Percentiles rank a stretch among this genome's conserved stretches.
Evolutionary conservation across 2,113 vertebrate species (phyloP).

Genomic region (Murina feae): DNA sequence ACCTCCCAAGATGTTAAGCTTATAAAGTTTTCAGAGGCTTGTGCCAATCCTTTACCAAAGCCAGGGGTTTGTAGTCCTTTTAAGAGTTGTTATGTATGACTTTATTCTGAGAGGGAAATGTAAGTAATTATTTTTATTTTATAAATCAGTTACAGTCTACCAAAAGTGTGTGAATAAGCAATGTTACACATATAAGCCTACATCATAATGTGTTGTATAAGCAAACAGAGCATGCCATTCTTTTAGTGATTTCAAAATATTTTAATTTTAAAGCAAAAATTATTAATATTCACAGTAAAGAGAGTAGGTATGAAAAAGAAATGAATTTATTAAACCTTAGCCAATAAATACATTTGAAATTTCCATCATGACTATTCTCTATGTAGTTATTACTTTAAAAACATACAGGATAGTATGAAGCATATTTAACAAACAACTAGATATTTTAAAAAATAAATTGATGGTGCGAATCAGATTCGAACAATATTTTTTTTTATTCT

Average conservation of each 20-base stretch:
- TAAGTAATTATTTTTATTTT: constrained; percentile 38
- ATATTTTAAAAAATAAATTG: not conserved
- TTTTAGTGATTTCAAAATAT: not conserved
- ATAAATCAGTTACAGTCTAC: not conserved
- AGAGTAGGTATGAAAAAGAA: not conserved
- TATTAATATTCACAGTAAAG: not conserved
- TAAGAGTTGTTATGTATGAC: not conserved
- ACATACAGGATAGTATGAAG: not conserved
- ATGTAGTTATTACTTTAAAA: not conserved
- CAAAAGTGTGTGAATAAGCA: not conserved
- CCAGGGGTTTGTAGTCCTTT: not conserved
- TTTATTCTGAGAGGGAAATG: not conserved
- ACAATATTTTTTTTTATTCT: not conserved
- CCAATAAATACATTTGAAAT: not conserved
- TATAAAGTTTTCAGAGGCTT: not conserved
- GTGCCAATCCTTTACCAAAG: not conserved
- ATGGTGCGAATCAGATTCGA: not conserved
- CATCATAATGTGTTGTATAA: not conserved
- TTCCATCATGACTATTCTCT: not conserved
- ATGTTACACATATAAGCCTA: not conserved
- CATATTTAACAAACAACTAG: not conserved
- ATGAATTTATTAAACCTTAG: not conserved
- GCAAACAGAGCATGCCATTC: not conserved
- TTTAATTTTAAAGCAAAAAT: constrained; percentile 18
- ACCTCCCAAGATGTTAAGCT: not conserved